Conservation (phyloP, 2,888 invertebrate genomes). For the Helicoverpa assulta region DNA sequence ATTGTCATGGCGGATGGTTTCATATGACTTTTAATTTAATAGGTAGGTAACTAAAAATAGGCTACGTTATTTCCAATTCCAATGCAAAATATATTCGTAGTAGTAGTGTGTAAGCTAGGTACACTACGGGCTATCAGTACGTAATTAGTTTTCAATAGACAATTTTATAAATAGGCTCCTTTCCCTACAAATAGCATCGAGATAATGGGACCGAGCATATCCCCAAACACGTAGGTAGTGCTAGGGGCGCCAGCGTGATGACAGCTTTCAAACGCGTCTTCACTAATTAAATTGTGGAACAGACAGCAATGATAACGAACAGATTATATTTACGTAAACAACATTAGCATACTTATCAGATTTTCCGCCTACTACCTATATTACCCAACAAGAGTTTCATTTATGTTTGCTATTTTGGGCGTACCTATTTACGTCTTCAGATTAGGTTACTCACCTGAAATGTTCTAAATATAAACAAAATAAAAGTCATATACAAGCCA, state of each 20-base stretch:
- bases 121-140: conserved; percentile 7
- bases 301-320: conserved; percentile 74
- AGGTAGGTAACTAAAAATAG: too few relatives aligned
- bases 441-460: background rate
- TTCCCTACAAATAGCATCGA: conserved; percentile 55
- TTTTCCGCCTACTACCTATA: conserved; percentile 42
- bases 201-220: conserved; percentile 64
- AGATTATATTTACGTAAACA: conserved; percentile 68
- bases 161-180: conserved; percentile 46
- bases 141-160: background rate
- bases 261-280: conserved; percentile 79
- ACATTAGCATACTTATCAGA: conserved; percentile 61
- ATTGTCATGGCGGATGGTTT: too few relatives aligned
- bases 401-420: conserved; percentile 12
- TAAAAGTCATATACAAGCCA: too few relatives aligned
- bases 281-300: conserved; percentile 78
- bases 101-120: too few relatives aligned
- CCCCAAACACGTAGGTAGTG: conserved; percentile 67
- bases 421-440: background rate
- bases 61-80: background rate
- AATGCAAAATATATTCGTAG: background rate
- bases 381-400: conserved; percentile 11
- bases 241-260: conserved; percentile 80
- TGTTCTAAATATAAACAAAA: background rate
- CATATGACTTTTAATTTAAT: too few relatives aligned